These are phyloP conservation scores for Thalassophryne amazonica DNA, from an alignment of 2,797 vertebrate species.

Conservation along the genomic window DNA sequence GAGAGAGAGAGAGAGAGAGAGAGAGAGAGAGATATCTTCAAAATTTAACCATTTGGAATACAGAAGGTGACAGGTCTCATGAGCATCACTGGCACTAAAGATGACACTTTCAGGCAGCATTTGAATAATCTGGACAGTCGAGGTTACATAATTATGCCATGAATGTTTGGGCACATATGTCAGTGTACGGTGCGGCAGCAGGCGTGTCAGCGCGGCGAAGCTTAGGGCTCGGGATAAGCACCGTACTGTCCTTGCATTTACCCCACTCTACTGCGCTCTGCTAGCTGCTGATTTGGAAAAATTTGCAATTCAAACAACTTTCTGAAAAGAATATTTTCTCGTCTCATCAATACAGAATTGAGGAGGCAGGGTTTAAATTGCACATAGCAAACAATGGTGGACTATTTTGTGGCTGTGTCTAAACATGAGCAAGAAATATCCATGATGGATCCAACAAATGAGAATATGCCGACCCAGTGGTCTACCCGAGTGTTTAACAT, in stretches of 20 bases:
- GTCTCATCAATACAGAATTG: constrained; percentile 79
- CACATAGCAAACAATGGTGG: constrained; percentile 58
- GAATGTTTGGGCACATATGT: constrained; percentile 78
- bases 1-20: background rate
- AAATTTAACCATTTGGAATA: constrained; percentile 73
- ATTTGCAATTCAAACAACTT: constrained; percentile 84
- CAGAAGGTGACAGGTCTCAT: constrained; percentile 76
- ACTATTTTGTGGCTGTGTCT: constrained; percentile 49
- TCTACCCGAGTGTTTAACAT: constrained; percentile 1
- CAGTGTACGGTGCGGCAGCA: constrained; percentile 72
- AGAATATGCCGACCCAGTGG: constrained; percentile 6
- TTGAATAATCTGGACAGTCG: constrained; percentile 82
- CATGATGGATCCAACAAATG: constrained; percentile 21
- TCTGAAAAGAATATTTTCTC: constrained; percentile 75
- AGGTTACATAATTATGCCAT: constrained; percentile 84
- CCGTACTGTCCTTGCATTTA: constrained; percentile 69
- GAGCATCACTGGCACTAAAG: constrained; percentile 61
- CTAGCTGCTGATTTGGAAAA: constrained; percentile 71
- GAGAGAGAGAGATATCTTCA: constrained; percentile 48
- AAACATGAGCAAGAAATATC: constrained; percentile 32
- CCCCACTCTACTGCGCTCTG: constrained; percentile 57
- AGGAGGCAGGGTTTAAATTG: constrained; percentile 65
- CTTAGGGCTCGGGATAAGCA: constrained; percentile 75
- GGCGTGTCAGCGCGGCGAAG: constrained; percentile 63
- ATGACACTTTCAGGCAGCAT: constrained; percentile 76